phyloP scores from a whole-genome alignment of 2,888 invertebrate genomes.

The Cheilosia scutellata region DNA sequence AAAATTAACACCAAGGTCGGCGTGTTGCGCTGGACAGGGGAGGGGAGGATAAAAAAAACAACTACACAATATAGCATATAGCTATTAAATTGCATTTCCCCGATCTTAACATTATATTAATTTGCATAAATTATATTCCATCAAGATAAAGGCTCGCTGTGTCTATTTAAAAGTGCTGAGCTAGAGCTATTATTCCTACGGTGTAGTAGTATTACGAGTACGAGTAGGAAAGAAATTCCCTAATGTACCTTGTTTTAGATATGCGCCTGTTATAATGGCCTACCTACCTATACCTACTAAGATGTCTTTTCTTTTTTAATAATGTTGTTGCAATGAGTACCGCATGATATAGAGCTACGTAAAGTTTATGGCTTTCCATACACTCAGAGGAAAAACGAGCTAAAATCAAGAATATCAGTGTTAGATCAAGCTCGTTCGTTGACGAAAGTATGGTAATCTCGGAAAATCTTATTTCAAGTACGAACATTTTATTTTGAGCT shows the following conservation, averaged over 20 bases:
- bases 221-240: no score
- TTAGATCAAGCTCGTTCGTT: no score
- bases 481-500: no score
- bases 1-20: not conserved
- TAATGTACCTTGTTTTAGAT: not conserved
- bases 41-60: not conserved
- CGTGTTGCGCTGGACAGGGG: conserved; percentile 6
- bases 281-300: not conserved
- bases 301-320: not conserved
- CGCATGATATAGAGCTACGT: not conserved
- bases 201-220: no score
- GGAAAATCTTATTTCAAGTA: no score
- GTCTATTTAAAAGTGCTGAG: not conserved
- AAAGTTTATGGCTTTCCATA: not conserved
- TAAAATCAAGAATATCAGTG: no score
- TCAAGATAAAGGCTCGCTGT: not conserved
- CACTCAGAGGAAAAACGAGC: no score
- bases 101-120: not conserved
- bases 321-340: not conserved
- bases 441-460: no score
- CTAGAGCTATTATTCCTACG: not conserved
- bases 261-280: not conserved
- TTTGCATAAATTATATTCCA: conserved; percentile 17
- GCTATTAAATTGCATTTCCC: conserved; percentile 4
- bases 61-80: no score